Conservation (phyloP, 2,888 invertebrate genomes). For the Trissolcus japonicus region DNA sequence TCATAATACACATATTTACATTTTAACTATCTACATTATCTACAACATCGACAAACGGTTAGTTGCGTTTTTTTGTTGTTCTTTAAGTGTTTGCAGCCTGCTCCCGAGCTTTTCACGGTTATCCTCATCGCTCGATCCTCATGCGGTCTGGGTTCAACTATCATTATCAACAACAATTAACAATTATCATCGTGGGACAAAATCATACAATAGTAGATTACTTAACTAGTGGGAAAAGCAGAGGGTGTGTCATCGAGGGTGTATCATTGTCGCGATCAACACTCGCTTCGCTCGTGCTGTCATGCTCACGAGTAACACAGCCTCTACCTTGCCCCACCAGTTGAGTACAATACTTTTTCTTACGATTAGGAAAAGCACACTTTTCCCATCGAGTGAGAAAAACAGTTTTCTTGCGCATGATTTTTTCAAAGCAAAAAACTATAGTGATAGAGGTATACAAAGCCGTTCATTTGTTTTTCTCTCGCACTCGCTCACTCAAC, state of each 20-base stretch:
- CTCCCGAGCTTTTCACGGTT: conserved; percentile 15
- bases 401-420: conserved; percentile 32
- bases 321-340: no score
- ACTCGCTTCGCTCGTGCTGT: no score
- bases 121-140: conserved; percentile 4
- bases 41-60: conserved; percentile 76
- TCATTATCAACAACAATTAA: conserved; percentile 53
- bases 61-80: conserved; percentile 63
- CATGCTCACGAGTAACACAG: no score
- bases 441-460: conserved; percentile 43
- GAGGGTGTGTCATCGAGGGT: no score
- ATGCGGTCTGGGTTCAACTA: conserved; percentile 27
- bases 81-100: conserved; percentile 34
- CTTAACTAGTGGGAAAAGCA: no score
- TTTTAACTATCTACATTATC: conserved; percentile 76
- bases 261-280: no score
- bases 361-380: no score
- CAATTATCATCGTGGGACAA: conserved; percentile 36
- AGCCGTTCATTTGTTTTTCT: conserved; percentile 12
- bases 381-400: no score
- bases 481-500: no score
- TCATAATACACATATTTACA: conserved; percentile 72
- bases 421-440: conserved; percentile 39
- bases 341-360: no score
- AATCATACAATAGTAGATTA: no score